These are phyloP conservation scores for Gasterosteus nipponicus DNA, from an alignment of 2,113 vertebrate genomes.

Conservation along the genomic window DNA sequence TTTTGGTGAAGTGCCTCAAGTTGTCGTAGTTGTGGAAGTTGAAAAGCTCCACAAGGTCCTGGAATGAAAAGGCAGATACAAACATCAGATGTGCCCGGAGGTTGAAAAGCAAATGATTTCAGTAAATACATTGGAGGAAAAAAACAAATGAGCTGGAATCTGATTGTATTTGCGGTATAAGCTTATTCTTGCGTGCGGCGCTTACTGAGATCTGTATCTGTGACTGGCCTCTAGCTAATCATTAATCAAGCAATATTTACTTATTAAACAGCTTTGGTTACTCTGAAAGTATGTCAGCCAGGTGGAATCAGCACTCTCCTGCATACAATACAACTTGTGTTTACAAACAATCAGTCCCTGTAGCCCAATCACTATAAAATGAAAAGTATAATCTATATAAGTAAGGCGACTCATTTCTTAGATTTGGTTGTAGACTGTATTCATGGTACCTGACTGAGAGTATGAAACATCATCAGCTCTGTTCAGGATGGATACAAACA, in stretches of 20 bases:
- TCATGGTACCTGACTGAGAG: no score
- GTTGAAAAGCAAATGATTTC: background rate
- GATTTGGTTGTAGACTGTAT: no score
- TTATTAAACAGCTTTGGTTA: background rate
- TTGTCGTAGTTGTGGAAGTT: slow-evolving; percentile 99
- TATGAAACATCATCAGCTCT: background rate
- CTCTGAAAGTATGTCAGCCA: background rate
- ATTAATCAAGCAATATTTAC: background rate
- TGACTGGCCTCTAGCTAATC: background rate
- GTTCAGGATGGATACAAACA: background rate
- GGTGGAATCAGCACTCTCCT: background rate
- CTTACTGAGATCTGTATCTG: background rate
- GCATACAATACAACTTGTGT: background rate
- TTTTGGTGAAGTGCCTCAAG: slow-evolving; percentile 97
- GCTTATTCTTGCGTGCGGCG: background rate
- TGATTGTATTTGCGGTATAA: background rate
- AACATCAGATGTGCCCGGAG: background rate
- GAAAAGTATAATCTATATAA: background rate
- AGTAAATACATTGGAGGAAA: background rate
- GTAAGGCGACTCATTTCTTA: no score
- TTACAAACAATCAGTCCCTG: background rate
- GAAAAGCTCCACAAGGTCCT: slow-evolving; percentile 96
- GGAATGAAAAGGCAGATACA: slow-evolving; percentile 41
- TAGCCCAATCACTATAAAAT: background rate
- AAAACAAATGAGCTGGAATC: background rate